These are phyloP conservation scores for Cryptoblepharus egeriae DNA, from an alignment of 2,797 vertebrate genomes.

Conservation along the genomic window DNA sequence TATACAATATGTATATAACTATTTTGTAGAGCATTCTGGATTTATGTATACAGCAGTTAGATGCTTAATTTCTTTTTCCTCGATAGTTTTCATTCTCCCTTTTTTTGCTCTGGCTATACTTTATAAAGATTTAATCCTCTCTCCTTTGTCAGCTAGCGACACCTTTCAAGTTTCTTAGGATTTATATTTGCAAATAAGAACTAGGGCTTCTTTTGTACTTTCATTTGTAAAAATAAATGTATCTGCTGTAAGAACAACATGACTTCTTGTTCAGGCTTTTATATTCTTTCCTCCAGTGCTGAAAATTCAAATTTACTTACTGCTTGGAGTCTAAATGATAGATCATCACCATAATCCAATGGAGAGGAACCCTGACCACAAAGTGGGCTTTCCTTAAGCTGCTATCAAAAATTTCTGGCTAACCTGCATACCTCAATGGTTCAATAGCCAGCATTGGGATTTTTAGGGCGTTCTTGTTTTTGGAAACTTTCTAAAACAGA, in stretches of 20 bases:
- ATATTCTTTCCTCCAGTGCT: conserved; percentile 15
- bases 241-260: background rate
- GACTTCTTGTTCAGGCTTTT: conserved; percentile 13
- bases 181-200: conserved; percentile 43
- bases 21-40: conserved; percentile 45
- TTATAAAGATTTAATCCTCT: conserved; percentile 28
- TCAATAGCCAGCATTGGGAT: background rate
- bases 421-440: background rate
- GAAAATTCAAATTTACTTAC: conserved; percentile 19
- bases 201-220: conserved; percentile 32
- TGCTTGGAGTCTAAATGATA: conserved; percentile 19
- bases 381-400: background rate
- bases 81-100: background rate
- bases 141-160: conserved; percentile 23
- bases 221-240: conserved; percentile 35
- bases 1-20: conserved; percentile 22
- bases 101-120: conserved; percentile 15
- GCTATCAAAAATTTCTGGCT: background rate
- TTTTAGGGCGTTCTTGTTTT: background rate
- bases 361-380: background rate
- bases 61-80: conserved; percentile 35
- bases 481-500: background rate
- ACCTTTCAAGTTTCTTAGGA: conserved; percentile 36
- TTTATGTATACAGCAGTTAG: conserved; percentile 35
- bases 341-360: background rate